Conservation (phyloP, 1,140 invertebrate genomes). For the Drosophila kanapiae region DNA sequence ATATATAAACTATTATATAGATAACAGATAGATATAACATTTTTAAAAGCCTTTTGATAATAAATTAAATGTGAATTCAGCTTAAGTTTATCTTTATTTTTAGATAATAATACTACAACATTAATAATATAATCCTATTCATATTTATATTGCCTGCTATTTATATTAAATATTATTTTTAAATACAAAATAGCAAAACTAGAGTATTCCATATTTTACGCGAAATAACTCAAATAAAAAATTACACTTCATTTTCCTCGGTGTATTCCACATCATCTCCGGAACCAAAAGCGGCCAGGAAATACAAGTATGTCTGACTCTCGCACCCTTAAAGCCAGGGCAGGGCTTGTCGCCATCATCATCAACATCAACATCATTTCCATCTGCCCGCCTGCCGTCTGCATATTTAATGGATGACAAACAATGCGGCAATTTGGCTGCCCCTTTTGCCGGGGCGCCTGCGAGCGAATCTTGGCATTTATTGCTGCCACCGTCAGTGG, state of each 20-base stretch:
- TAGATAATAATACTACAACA: too few species aligned
- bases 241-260: not conserved
- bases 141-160: too few species aligned
- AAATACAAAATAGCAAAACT: too few species aligned
- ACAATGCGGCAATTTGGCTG: slow-evolving; percentile 63
- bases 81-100: too few species aligned
- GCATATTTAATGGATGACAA: slow-evolving; percentile 73
- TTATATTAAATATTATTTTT: too few species aligned
- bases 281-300: slow-evolving; percentile 26
- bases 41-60: too few species aligned
- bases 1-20: too few species aligned
- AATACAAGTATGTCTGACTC: not conserved
- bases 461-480: slow-evolving; percentile 23
- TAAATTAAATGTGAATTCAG: too few species aligned
- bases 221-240: too few species aligned
- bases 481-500: slow-evolving; percentile 34
- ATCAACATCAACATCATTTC: slow-evolving; percentile 11
- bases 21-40: too few species aligned
- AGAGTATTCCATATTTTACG: too few species aligned
- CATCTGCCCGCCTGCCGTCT: slow-evolving; percentile 12
- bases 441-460: slow-evolving; percentile 23
- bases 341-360: slow-evolving; percentile 3
- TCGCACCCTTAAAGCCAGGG: slow-evolving; percentile 32
- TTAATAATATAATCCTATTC: too few species aligned
- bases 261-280: slow-evolving; percentile 8